Evolutionary conservation across 2,888 invertebrate genomes (phyloP), one percentile per base, ranked within the genome.

Genomic region (Aradus depressus): DNA sequence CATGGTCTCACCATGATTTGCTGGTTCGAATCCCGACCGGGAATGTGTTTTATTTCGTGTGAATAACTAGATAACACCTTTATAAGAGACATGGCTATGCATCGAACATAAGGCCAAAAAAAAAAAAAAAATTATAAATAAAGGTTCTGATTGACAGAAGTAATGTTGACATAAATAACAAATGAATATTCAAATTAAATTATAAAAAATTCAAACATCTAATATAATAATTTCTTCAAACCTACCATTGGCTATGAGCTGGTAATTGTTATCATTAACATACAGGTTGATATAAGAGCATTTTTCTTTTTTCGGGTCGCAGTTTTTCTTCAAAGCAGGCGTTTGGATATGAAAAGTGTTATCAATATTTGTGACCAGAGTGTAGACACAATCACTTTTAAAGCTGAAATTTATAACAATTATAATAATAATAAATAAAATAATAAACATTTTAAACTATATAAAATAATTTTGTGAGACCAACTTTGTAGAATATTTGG

Each of bases 381-480:
- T 75, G 63, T 89, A 84, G 1, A 81, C 74, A 65, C 91, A 91
- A 1, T 78, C 74, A 1, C 89, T 81, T 47, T 80, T 74, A 61
- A 85, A 84, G 63, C 84, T 86, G 65, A 60, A 72, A 62, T 47
- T 31, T 58, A 6, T 14, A 6, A 35, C 35, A 35, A 35, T 10
- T 10, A 28, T 10, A 42, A 42, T 14, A 23, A 26, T 26, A 37
- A 26, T 63, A 57, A 58, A 8, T 34, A 31, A 26, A 47, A 45
- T 37, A 49, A 49, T 32, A 35, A 45, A 43, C 23, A 5, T 8
- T 21, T 41, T 10, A 19, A 21, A 41, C 10, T 14, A 41, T 8
- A 10, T 12, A n/a, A 28, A 37, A 6, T 12, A 37, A 37, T 37
- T n/a, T 28, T 12, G 14, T 37, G 14, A 12, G 14, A 37, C 8